Conservation (phyloP, 1,140 invertebrate genomes). For the Apis cerana region DNA sequence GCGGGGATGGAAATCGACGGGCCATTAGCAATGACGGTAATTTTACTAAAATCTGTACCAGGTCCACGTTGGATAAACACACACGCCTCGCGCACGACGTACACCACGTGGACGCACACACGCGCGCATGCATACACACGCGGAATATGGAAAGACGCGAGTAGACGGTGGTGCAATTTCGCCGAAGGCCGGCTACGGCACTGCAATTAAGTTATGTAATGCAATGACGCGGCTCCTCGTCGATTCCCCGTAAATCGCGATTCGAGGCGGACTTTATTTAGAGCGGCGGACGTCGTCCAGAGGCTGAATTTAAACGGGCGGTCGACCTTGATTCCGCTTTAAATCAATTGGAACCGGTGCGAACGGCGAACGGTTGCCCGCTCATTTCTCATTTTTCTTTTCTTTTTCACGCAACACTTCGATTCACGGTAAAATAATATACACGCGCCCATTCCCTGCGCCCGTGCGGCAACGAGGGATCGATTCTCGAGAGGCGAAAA, state of each 20-base stretch:
- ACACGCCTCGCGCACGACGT: neutral
- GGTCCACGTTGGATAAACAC: neutral
- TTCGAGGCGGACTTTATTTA: constrained; percentile 20
- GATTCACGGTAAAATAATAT: neutral
- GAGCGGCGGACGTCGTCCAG: neutral
- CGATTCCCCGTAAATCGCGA: constrained; percentile 16
- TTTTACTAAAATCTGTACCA: constrained; percentile 25
- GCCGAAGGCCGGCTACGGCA: constrained; percentile 6
- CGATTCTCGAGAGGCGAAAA: no score
- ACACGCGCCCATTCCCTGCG: neutral
- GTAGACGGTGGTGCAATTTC: neutral
- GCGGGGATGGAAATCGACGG: neutral
- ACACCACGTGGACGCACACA: no score
- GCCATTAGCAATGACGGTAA: constrained; percentile 32
- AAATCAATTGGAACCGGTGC: constrained; percentile 20
- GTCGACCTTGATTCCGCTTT: constrained; percentile 21
- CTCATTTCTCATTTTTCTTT: neutral
- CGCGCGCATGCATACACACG: no score
- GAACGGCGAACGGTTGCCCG: neutral
- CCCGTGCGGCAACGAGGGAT: no score
- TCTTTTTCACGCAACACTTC: neutral
- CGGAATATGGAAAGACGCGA: neutral
- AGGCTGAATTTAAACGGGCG: constrained; percentile 5
- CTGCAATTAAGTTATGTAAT: constrained; percentile 18
- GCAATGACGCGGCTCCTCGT: constrained; percentile 6